phyloP scores from a whole-genome alignment of 2,888 invertebrate genomes.

The Heterodera filipjevi region DNA sequence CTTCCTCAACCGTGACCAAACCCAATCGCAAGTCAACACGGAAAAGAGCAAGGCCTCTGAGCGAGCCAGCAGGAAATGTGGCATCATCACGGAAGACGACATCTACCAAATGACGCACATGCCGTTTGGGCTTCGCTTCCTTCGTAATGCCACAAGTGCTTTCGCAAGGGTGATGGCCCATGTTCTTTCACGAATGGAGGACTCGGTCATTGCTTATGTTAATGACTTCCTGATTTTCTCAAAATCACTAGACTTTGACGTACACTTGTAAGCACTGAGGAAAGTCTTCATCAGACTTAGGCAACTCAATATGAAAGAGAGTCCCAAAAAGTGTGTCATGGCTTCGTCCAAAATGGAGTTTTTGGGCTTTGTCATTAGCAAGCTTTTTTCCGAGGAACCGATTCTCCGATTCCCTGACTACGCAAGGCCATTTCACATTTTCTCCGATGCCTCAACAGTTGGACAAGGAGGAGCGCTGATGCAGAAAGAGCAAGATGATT shows the following conservation, averaged over 20 bases:
- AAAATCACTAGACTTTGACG: background rate
- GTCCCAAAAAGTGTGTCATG: conserved; percentile 32
- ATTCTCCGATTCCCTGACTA: conserved; percentile 32
- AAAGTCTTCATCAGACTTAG: conserved; percentile 6
- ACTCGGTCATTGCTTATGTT: conserved; percentile 35
- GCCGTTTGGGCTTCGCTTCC: conserved; percentile 37
- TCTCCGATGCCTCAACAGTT: conserved; percentile 26
- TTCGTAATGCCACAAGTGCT: conserved; percentile 30
- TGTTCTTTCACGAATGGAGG: conserved; percentile 20
- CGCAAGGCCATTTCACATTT: conserved; percentile 25
- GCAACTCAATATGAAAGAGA: conserved; percentile 15
- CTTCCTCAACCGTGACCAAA: too few relatives aligned
- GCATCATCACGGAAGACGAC: conserved; percentile 30
- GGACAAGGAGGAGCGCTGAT: conserved; percentile 37
- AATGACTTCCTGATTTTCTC: conserved; percentile 26
- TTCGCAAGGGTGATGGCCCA: conserved; percentile 24
- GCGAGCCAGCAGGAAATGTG: conserved; percentile 29
- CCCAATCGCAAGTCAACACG: too few relatives aligned
- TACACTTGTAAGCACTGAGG: background rate
- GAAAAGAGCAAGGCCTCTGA: conserved; percentile 21
- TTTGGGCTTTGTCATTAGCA: conserved; percentile 30
- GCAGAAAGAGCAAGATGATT: conserved; percentile 22
- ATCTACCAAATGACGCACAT: conserved; percentile 37
- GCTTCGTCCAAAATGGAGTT: conserved; percentile 22
- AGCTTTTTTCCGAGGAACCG: conserved; percentile 14